Evolutionary conservation across 1,140 invertebrate species (phyloP).

Genomic region (Ctenoplectra terminalis): DNA sequence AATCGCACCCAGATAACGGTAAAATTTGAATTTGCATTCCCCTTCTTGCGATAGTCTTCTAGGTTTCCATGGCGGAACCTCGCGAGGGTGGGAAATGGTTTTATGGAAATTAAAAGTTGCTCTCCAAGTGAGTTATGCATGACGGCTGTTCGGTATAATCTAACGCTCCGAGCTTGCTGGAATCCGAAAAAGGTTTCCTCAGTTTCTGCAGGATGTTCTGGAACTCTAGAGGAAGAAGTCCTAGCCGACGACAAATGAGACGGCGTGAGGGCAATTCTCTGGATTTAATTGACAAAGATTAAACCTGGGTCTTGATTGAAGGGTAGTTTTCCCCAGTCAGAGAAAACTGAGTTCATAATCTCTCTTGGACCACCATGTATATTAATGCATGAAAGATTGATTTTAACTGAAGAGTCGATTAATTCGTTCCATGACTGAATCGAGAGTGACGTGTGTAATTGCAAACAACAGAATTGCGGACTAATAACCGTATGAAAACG

Average conservation of each 20-base stretch:
- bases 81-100: constrained; percentile 58
- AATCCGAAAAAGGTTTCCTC: neutral
- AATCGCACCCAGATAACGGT: constrained; percentile 4
- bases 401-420: neutral
- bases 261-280: neutral
- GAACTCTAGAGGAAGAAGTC: neutral
- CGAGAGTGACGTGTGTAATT: neutral
- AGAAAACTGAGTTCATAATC: no score
- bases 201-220: no score
- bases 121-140: constrained; percentile 71
- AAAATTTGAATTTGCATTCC: constrained; percentile 71
- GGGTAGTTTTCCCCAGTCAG: no score
- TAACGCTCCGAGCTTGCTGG: constrained; percentile 14
- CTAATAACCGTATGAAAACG: neutral
- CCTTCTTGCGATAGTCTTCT: neutral
- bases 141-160: constrained; percentile 43
- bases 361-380: neutral
- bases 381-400: neutral
- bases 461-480: neutral
- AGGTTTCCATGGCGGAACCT: neutral
- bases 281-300: constrained; percentile 5
- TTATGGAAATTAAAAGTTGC: constrained; percentile 80
- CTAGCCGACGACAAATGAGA: neutral
- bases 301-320: neutral
- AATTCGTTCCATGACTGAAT: no score